phyloP scores from a whole-genome alignment of 2,797 vertebrate genomes.

The Muscicapa striata region DNA sequence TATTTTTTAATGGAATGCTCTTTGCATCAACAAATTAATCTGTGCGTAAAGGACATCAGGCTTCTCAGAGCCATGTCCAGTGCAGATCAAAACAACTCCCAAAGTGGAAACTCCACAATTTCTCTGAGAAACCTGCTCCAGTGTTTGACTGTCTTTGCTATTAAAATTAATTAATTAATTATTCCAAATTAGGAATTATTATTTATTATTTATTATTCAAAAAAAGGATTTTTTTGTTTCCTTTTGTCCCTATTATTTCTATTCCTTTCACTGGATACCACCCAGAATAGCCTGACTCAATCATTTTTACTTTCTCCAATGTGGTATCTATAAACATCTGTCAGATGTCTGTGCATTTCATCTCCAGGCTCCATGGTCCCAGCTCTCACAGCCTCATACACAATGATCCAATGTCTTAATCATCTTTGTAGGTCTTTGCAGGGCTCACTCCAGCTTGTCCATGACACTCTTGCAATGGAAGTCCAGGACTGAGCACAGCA shows the following conservation, averaged over 20 bases:
- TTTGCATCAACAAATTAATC: background rate
- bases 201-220: too few relatives aligned
- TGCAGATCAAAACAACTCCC: background rate
- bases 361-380: accelerated
- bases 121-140: background rate
- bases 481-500: background rate
- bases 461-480: background rate
- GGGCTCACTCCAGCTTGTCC: background rate
- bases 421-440: background rate
- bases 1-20: background rate
- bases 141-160: background rate
- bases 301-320: background rate
- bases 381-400: background rate
- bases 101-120: background rate
- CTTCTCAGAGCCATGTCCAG: background rate
- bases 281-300: background rate
- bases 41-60: background rate
- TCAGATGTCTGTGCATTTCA: background rate
- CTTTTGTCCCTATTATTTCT: background rate
- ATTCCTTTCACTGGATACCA: background rate
- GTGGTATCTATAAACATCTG: background rate
- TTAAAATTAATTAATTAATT: background rate
- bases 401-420: background rate
- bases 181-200: background rate
- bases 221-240: background rate